A percentile compares a stretch with the other conserved stretches of the same genome.
Conservation (phyloP, 2,113 vertebrate genomes). For the Pantherophis guttatus region DNA sequence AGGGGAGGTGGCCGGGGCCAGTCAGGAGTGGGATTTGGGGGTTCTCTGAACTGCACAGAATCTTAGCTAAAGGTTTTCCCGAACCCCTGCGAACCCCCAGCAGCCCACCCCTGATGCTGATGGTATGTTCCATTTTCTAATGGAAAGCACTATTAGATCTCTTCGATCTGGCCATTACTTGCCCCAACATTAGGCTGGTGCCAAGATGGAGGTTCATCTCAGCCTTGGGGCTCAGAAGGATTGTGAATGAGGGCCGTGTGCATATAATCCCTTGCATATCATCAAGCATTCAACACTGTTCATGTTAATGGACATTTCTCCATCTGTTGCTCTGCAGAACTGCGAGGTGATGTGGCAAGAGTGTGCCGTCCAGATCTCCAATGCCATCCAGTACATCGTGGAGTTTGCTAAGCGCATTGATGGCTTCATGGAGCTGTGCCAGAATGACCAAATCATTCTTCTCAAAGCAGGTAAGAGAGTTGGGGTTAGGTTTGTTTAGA, state of each 20-base stretch:
- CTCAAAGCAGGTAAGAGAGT: constrained; percentile 85
- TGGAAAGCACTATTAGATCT: background rate
- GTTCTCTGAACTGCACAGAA: too few relatives aligned
- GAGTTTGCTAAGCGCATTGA: constrained; percentile 89
- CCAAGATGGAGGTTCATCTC: background rate
- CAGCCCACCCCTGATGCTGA: too few relatives aligned
- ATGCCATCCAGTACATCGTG: constrained; percentile 89
- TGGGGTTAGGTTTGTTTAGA: background rate
- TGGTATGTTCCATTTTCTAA: background rate
- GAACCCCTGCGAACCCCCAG: too few relatives aligned
- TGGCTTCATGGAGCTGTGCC: constrained; percentile 91
- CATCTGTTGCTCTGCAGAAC: constrained; percentile 61
- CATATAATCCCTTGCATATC: background rate
- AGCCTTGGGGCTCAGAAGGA: background rate
- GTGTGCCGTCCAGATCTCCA: constrained; percentile 85
- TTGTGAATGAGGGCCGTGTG: background rate
- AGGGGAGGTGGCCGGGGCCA: too few relatives aligned
- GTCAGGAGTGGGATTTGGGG: too few relatives aligned
- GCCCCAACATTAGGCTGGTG: background rate
- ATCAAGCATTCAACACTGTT: background rate
- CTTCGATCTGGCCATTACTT: background rate
- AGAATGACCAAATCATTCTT: constrained; percentile 93
- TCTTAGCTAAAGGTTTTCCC: too few relatives aligned
- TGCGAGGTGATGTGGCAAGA: constrained; percentile 89
- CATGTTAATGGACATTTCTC: background rate